These are phyloP conservation scores for Sinocyclocheilus anshuiensis DNA, from an alignment of 2,113 vertebrate species.

Conservation along the genomic window DNA sequence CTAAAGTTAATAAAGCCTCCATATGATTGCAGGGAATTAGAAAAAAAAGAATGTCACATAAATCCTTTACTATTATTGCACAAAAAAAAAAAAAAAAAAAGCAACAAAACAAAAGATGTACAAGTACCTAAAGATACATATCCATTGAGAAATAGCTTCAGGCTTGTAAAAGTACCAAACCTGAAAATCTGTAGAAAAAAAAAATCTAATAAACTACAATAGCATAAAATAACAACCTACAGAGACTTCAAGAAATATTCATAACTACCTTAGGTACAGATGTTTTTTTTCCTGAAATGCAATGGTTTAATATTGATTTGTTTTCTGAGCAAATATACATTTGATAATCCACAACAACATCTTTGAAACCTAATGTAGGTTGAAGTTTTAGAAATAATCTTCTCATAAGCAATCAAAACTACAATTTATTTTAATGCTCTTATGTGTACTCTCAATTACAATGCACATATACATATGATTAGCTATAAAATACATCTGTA, in stretches of 20 bases:
- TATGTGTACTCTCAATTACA: not conserved
- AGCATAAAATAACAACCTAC: not conserved
- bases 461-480: no score
- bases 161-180: not conserved
- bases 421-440: not conserved
- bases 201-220: not conserved
- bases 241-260: not conserved
- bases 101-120: no score
- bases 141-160: not conserved
- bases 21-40: not conserved
- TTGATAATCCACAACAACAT: not conserved
- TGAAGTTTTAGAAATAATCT: slow-evolving; percentile 26
- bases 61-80: slow-evolving; percentile 46
- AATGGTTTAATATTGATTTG: not conserved
- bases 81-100: no score
- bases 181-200: not conserved
- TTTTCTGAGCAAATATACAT: not conserved
- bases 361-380: slow-evolving; percentile 54
- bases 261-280: not conserved
- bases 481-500: not conserved
- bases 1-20: not conserved
- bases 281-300: not conserved
- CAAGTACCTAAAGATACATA: not conserved
- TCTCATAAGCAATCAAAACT: slow-evolving; percentile 14
- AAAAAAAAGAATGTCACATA: not conserved